Evolutionary conservation across 2,113 vertebrate species (phyloP), one percentile per base, ranked within the genome.

Genomic region (Morone chrysops): DNA sequence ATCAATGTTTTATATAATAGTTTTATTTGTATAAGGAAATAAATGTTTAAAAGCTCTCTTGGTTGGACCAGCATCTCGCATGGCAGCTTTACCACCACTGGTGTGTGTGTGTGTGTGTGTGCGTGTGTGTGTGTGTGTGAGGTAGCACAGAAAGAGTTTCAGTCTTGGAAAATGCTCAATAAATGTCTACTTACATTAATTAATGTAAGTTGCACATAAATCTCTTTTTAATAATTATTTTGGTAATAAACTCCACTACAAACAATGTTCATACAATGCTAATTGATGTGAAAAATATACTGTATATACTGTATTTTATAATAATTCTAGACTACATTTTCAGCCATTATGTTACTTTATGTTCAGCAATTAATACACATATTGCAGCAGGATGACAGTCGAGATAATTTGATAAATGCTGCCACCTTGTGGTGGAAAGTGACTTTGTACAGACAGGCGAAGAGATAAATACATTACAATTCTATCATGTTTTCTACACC

Each of bases 351-450:
- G 53, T 40, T 53, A 31, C n/a, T 60, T 71, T 17, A 53, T 53
- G 11, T 57, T 18, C 22, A 73, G 40, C 36, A 2, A 0, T 66
- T 38, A 2, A 40, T 54, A 48, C 17, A 67, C 43, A 5, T 1
- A 41, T 2, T 41, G 56, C 22, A 67, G 25, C 56, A 40, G 20
- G 9, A 60, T 53, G 2, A 75, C 12, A 57, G 40, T 45, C 3
- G 4, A 31, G 18, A 82, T 86, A 17, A 62, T 10, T 40, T 74
- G 59, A 74, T 86, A 70, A 62, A 89, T 74, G 70, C 76, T 87
- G 62, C 75, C 81, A 63, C 81, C 84, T 83, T 89, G 87, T 90
- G 88, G 77, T 75, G 60, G 0, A 65, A 82, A 38, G 45, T 25
- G 70, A 57, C 50, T 50, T 80, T 74, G 51, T 13, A 68, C 40